phyloP scores from a whole-genome alignment of 2,888 invertebrate species.

The Drosophila quasianomalipes region DNA sequence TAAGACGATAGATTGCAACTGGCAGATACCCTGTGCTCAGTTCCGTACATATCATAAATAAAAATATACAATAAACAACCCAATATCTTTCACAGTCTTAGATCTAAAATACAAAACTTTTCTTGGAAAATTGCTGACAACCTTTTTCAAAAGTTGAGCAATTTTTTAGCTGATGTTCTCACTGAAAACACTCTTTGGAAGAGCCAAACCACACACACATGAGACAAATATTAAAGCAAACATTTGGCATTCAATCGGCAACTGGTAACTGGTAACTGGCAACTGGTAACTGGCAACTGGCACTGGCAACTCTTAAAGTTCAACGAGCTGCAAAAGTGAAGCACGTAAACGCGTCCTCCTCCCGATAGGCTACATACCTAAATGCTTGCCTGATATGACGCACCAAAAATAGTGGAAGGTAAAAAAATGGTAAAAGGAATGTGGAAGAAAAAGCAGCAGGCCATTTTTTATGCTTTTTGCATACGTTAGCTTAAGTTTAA shows the following conservation, averaged over 20 bases:
- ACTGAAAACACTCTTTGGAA: neutral
- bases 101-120: neutral
- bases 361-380: neutral
- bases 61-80: neutral
- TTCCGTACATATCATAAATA: neutral
- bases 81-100: neutral
- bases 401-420: neutral
- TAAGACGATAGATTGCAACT: neutral
- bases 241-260: slow-evolving; percentile 4
- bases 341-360: neutral
- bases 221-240: neutral
- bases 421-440: neutral
- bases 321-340: slow-evolving; percentile 17
- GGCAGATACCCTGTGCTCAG: neutral
- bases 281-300: neutral
- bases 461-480: neutral
- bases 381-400: neutral
- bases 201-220: neutral
- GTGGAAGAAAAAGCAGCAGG: neutral
- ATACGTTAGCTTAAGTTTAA: slow-evolving; percentile 10
- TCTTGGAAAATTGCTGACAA: neutral
- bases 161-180: neutral
- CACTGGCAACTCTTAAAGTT: slow-evolving; percentile 7
- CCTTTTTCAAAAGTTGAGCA: neutral
- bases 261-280: neutral